Evolutionary conservation across 2,888 invertebrate genomes (phyloP), one percentile per base, ranked within the genome.

Genomic region (Invenusta paracnida): DNA sequence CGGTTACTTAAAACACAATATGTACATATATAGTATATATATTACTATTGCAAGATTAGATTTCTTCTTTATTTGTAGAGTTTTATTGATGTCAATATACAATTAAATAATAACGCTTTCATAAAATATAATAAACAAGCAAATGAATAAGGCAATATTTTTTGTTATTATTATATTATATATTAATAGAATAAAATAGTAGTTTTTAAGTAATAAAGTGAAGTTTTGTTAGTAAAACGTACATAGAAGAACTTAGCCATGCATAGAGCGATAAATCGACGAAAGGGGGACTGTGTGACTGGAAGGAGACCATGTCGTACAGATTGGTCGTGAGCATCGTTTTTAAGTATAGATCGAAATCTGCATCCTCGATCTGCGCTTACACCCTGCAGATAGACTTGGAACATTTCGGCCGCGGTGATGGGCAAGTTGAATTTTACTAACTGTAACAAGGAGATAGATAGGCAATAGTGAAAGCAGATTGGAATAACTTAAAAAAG

Each of bases 171-270:
- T n/a, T n/a, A n/a, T n/a, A n/a, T n/a, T n/a, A n/a, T n/a, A n/a
- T n/a, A n/a, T n/a, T n/a, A n/a, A n/a, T n/a, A n/a, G n/a, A n/a
- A n/a, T n/a, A n/a, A n/a, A n/a, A n/a, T n/a, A n/a, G n/a, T n/a
- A n/a, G 48, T 48, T 48, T 17, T 11, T 17, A 48, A 17, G 5
- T 48, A 17, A 11, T 5, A 48, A 48, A 48, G 48, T 48, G 5
- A 48, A 48, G 17, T 48, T 48, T 48, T 48, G 17, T n/a, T n/a
- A 48, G 17, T 48, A 48, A 17, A 48, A 48, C 48, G 48, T 11
- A 48, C 17, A 48, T 48, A 48, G 17, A 83, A 2, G 48, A 83
- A 83, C 17, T 83, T 48, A n/a, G 31, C 83, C 83, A 83, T 67
- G 23, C n/a, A 83, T 17, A 83, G 1, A 66, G 83, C 23, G 2